phyloP scores from a whole-genome alignment of 2,888 invertebrate genomes.

The Cryptus viduatorius region DNA sequence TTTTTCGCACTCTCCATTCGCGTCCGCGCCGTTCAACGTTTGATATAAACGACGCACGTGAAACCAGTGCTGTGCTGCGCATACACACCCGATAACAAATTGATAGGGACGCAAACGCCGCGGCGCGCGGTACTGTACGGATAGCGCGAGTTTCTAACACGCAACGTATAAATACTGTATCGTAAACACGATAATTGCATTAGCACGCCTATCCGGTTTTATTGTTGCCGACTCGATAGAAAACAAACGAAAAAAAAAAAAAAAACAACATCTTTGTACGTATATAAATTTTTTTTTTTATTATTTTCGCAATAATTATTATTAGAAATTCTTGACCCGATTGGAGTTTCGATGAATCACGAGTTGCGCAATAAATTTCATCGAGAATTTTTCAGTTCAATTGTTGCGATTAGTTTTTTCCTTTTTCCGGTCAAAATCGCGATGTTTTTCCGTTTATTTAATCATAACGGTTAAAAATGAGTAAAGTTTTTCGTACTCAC shows the following conservation, averaged over 20 bases:
- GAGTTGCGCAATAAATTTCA: neutral
- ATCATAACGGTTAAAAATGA: neutral
- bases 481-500: neutral
- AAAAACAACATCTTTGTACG: neutral
- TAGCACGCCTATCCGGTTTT: conserved; percentile 65
- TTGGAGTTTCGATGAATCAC: conserved; percentile 24
- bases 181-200: conserved; percentile 72
- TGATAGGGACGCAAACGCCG: conserved; percentile 49
- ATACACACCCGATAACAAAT: conserved; percentile 58
- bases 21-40: neutral
- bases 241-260: neutral
- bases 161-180: conserved; percentile 59
- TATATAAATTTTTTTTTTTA: conserved; percentile 2
- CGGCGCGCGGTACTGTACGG: conserved; percentile 28
- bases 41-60: conserved; percentile 11
- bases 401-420: neutral
- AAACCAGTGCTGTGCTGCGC: conserved; percentile 22
- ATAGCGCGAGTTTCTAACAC: conserved; percentile 42
- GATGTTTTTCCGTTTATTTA: neutral
- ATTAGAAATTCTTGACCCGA: conserved; percentile 13
- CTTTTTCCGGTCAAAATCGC: neutral
- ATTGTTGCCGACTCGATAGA: conserved; percentile 28
- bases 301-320: conserved; percentile 32
- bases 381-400: neutral
- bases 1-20: conserved; percentile 43